Evolutionary conservation across 2,888 invertebrate genomes (phyloP), one percentile per base, ranked within the genome.

Genomic region (Psococerastis gibbosa): DNA sequence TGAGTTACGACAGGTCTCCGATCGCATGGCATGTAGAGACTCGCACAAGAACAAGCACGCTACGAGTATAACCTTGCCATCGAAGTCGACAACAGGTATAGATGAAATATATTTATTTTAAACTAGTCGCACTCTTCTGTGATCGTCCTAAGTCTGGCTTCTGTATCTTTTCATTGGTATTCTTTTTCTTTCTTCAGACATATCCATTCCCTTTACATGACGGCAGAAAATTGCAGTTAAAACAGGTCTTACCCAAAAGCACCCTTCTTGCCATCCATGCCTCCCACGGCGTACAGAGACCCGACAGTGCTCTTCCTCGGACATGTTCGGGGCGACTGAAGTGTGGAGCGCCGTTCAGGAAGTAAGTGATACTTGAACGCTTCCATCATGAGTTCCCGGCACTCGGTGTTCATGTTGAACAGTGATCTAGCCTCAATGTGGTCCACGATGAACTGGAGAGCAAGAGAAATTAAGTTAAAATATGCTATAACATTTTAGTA

Each of bases 251-350:
- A 32, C 18, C 13, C 22, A 35, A 44, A 42, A 20, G 41, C 53
- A 69, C 72, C 78, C 70, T 89, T 89, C 55, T 80, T 83, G 43
- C 80, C 79, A 63, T 92, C 91, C 81, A 88, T 88, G 48, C 92
- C 92, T 18, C 92, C 92, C 15, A 92, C 79, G 47, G 87, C 84
- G 52, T 87, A 68, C 49, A 94, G 67, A 43, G 77, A 71, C 2
- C 92, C 92, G 43, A 92, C 79, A 1, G 92, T 92, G 0, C 91
- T 85, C 57, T 92, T 92, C 43, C 94, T 68, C 0, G 92, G 91
- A 50, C 80, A 73, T 1, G 89, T 89, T 49, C 89, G 70, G 48
- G 77, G 72, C 16, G 81, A 81, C 53, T 81, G 73, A 52, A 87
- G 69, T 49, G 80, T 70, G 5, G 77, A 70, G 34, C 88, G 69